Evolutionary conservation across 92 coral and sea anemone genomes (phyloP), one percentile per base, ranked within the genome.

Genomic region (Porites cylindrica): DNA sequence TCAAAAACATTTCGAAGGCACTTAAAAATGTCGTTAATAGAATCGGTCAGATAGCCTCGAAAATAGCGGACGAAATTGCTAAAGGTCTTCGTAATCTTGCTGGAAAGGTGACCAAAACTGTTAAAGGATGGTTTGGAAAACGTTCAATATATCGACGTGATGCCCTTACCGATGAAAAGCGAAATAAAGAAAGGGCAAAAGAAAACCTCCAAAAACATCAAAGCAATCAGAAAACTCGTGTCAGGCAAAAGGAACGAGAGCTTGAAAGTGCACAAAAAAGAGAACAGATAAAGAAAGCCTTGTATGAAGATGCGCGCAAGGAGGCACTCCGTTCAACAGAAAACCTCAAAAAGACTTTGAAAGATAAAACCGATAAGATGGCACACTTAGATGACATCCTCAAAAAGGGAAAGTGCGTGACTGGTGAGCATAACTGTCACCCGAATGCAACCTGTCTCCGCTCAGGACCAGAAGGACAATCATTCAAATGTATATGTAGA

Each of bases 391-490:
- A 85, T 20, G 88, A 92, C n/a, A 88, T 92, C 60, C n/a, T 20
- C 8, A 72, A 50, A 50, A 88, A 80, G 67, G 94, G 94, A 19
- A 85, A 80, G 29, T 92, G 94, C 14, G 67, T 84, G 32, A 92
- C 90, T 16, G 92, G 92, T 0, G 94, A 92, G 68, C 80, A 92
- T 56, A 76, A 85, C 63, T 92, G 94, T 84, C 94, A 92, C 63
- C 94, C 92, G 0, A 85, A 92, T 62, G 94, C 94, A 9, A 92
- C 89, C 1, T 92, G 94, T 51, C 64, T 92, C 58, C 88, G 90
- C n/a, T 56, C 83, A 14, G 94, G 91, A 61, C 50, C 75, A 52
- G 86, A 88, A 0, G 92, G 92, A 0, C 90, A 84, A n/a, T 88
- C 92, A 5, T 92, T 84, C 60, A 69, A 73, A 68, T 92, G 94